phyloP scores from a whole-genome alignment of 2,797 vertebrate species.

The Brachyrhaphis roseni region DNA sequence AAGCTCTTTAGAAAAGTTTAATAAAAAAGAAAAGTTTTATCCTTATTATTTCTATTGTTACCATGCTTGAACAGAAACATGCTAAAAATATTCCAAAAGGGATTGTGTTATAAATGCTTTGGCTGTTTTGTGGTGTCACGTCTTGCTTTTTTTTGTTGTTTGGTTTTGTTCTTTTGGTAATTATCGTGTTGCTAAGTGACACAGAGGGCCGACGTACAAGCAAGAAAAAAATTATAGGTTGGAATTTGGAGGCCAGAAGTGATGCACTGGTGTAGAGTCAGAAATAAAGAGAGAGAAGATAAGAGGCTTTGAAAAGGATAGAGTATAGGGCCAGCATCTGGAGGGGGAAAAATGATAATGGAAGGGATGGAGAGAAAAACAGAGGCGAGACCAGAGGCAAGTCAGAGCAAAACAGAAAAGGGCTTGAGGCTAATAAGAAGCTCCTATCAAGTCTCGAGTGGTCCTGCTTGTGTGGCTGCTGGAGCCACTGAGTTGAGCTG shows the following conservation, averaged over 20 bases:
- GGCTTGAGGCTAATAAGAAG: constrained; percentile 59
- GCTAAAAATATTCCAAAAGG: not conserved
- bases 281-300: constrained; percentile 41
- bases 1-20: constrained; percentile 28
- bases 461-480: constrained; percentile 36
- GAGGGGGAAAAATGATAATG: constrained; percentile 42
- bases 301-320: constrained; percentile 36
- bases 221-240: constrained; percentile 59
- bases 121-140: not conserved
- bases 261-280: constrained; percentile 27
- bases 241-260: constrained; percentile 51
- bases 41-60: constrained; percentile 34
- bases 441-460: constrained; percentile 29
- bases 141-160: constrained; percentile 26
- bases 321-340: constrained; percentile 36
- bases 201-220: constrained; percentile 17
- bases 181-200: constrained; percentile 28
- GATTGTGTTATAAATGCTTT: constrained; percentile 14
- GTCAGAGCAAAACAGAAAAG: constrained; percentile 47
- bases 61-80: constrained; percentile 6
- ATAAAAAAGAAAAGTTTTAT: constrained; percentile 40
- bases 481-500: constrained; percentile 58
- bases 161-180: constrained; percentile 33
- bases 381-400: constrained; percentile 47
- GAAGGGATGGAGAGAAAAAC: constrained; percentile 47